Evolutionary conservation across 2,888 invertebrate genomes (phyloP).

Genomic region (Euplexia lucipara): DNA sequence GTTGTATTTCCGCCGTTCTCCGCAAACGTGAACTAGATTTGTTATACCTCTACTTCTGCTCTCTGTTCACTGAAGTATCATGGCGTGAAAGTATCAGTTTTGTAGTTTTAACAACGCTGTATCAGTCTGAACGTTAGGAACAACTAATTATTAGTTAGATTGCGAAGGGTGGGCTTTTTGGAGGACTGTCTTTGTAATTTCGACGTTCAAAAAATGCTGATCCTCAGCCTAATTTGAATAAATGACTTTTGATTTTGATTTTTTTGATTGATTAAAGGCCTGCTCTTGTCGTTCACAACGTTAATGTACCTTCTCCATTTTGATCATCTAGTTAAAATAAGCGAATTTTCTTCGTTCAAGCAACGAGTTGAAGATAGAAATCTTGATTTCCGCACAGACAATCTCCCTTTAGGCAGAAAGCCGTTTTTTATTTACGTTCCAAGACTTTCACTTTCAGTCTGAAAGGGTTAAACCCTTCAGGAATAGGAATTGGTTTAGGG

Average conservation of each 20-base stretch:
- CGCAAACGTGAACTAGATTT: conserved; percentile 37
- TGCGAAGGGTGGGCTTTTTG: too few relatives aligned
- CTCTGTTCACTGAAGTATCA: conserved; percentile 14
- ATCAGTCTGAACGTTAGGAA: background rate
- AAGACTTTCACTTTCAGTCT: conserved; percentile 14
- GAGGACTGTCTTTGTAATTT: too few relatives aligned
- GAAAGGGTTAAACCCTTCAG: conserved; percentile 30
- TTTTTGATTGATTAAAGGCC: too few relatives aligned
- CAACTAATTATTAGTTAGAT: too few relatives aligned
- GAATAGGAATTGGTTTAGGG: conserved; percentile 47
- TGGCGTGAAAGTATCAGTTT: background rate
- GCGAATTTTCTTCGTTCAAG: conserved; percentile 20
- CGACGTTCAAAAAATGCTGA: too few relatives aligned
- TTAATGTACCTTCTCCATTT: background rate
- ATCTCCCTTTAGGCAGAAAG: conserved; percentile 3
- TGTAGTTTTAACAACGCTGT: background rate
- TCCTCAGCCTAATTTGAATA: too few relatives aligned
- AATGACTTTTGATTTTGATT: too few relatives aligned
- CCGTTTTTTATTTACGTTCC: conserved; percentile 28
- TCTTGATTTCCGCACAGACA: conserved; percentile 42
- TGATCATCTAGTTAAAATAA: conserved; percentile 21
- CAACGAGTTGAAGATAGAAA: conserved; percentile 23
- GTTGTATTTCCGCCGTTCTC: conserved; percentile 33
- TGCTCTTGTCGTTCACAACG: conserved; percentile 1
- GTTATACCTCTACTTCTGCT: conserved; percentile 25